These are phyloP conservation scores for Bradynema listronoti DNA, from an alignment of 1,140 invertebrate species.

Conservation along the genomic window DNA sequence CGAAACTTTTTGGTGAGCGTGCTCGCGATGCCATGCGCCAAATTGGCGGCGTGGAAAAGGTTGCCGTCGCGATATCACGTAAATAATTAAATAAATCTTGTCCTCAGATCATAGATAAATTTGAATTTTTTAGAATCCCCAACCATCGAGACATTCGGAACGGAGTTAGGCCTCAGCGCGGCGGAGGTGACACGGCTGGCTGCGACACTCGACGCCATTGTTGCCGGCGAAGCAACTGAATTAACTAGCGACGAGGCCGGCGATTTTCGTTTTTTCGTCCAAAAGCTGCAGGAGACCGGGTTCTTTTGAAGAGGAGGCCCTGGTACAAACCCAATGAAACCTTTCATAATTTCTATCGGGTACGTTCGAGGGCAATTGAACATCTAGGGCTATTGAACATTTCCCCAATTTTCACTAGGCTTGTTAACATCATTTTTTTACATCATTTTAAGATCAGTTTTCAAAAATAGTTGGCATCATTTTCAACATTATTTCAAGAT, in stretches of 20 bases:
- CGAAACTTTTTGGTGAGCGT: conserved; percentile 87
- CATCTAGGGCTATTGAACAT: too few species aligned
- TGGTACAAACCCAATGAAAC: too few species aligned
- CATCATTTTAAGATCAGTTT: too few species aligned
- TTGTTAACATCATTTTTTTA: too few species aligned
- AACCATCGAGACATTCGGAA: conserved; percentile 85
- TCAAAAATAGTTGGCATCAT: too few species aligned
- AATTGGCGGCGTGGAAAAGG: conserved; percentile 82
- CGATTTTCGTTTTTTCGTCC: conserved; percentile 93
- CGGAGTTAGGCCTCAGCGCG: conserved; percentile 74
- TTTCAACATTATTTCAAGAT: too few species aligned
- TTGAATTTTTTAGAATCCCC: conserved; percentile 75
- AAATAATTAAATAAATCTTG: conserved; percentile 45
- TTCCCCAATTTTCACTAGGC: too few species aligned
- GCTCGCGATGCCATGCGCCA: conserved; percentile 79
- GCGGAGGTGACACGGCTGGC: conserved; percentile 82
- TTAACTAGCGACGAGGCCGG: conserved; percentile 83
- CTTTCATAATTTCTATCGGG: too few species aligned
- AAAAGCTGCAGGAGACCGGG: conserved; percentile 89
- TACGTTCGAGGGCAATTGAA: too few species aligned
- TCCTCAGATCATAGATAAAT: not conserved
- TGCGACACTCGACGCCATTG: conserved; percentile 89
- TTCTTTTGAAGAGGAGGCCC: conserved; percentile 66
- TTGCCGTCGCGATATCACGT: conserved; percentile 88
- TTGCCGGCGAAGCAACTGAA: conserved; percentile 85